Conservation (phyloP, 1,140 invertebrate species). For the Wiebesia pumilae region DNA sequence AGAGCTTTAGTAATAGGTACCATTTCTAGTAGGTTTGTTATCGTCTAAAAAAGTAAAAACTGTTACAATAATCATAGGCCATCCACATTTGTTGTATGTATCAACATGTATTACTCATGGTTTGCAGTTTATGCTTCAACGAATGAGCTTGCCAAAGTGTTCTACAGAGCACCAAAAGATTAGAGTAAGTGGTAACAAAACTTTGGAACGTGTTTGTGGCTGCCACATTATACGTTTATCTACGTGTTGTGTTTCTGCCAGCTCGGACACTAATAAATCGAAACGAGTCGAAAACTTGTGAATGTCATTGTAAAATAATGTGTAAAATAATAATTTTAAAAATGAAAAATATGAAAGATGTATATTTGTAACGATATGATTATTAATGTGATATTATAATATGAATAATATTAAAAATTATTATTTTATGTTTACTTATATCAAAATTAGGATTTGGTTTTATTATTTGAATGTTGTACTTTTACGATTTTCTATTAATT, state of each 20-base stretch:
- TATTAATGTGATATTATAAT: neutral
- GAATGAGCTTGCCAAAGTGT: constrained; percentile 88
- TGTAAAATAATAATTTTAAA: no score
- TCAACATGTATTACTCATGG: constrained; percentile 66
- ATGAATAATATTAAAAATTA: no score
- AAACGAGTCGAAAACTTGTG: constrained; percentile 34
- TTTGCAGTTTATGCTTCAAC: constrained; percentile 92
- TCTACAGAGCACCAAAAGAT: constrained; percentile 90
- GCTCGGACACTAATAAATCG: constrained; percentile 56
- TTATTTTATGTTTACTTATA: no score
- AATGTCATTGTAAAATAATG: constrained; percentile 32
- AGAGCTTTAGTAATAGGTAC: neutral
- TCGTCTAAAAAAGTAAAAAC: neutral
- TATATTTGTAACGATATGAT: neutral
- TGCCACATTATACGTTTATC: constrained; percentile 57
- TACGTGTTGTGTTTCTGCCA: constrained; percentile 35
- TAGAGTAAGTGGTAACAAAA: constrained; percentile 85
- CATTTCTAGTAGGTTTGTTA: neutral
- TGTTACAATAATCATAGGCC: constrained; percentile 3
- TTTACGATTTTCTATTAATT: no score
- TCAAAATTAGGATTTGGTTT: no score
- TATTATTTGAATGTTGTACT: no score
- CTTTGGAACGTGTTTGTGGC: constrained; percentile 65
- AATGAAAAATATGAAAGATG: neutral
- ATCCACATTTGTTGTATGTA: constrained; percentile 28